phyloP scores from a whole-genome alignment of 2,797 vertebrate genomes.

The Tragelaphus eurycerus region DNA sequence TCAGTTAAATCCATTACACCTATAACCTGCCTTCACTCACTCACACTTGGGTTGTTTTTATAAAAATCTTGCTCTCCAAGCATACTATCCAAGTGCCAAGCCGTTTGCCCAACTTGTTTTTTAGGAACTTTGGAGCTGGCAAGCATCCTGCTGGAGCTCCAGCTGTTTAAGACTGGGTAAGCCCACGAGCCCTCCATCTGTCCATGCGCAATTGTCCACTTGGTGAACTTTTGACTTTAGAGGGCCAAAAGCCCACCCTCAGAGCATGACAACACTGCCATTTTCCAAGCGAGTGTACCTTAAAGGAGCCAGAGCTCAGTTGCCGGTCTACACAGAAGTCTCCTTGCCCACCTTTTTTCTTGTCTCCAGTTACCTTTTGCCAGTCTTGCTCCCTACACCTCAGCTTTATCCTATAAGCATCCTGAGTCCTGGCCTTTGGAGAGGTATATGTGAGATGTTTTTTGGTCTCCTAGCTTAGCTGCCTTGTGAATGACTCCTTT shows the following conservation, averaged over 20 bases:
- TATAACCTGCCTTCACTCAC: not conserved
- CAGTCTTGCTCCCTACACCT: not conserved
- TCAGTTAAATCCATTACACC: not conserved
- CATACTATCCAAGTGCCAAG: accelerated
- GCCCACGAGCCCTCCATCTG: not conserved
- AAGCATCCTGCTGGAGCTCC: not conserved
- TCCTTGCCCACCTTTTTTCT: not conserved
- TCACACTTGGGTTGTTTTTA: not conserved
- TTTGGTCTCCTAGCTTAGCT: not conserved
- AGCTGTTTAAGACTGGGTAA: not conserved
- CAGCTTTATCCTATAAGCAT: not conserved
- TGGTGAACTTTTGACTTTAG: not conserved
- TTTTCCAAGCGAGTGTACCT: not conserved
- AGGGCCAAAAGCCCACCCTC: not conserved
- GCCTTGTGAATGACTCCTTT: not conserved
- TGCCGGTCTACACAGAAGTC: not conserved
- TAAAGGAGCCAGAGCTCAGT: not conserved
- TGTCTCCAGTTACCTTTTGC: not conserved
- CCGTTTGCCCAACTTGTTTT: not conserved
- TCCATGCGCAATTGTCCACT: not conserved
- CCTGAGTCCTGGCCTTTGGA: not conserved
- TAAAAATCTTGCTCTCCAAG: not conserved
- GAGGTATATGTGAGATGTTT: not conserved
- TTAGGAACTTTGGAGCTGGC: not conserved
- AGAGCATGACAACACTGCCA: not conserved